Evolutionary conservation across 2,797 vertebrate genomes (phyloP), one percentile per base, ranked within the genome.

Genomic region (Microcaecilia unicolor): DNA sequence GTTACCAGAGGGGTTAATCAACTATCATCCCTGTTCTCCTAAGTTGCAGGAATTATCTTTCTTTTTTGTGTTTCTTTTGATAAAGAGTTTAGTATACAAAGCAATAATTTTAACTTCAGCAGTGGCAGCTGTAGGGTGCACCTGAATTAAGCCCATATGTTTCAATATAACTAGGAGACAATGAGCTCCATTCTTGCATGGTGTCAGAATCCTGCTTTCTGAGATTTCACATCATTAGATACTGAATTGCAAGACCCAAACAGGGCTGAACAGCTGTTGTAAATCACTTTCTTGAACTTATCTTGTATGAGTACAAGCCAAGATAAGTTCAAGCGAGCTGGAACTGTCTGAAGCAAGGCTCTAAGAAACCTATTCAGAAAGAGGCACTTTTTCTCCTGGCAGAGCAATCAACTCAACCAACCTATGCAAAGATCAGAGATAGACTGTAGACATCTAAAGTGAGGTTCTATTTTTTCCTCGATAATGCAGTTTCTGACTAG

Each of bases 1-100:
- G 67, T 55, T 74, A 74, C 58, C 8, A 3, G 53, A 47, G 63
- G 70, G 66, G 78, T 73, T 70, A 76, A 75, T 73, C 68, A 59
- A 40, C 74, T 74, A 67, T 72, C 73, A 71, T 80, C 74, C 74
- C 52, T 55, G 2, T 27, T 33, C 64, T 67, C 67, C 61, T 70
- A 78, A 80, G 60, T 76, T 64, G 69, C 9, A 24, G 41, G 46
- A 12, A 48, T 44, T 51, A 55, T 52, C 32, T 61, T 41, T 29
- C 10, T 64, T 53, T 70, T 67, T 67, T 51, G 63, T 69, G 61
- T 70, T 74, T 65, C 51, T 68, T 70, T 47, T 46, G 64, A 82
- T 75, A 77, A 78, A 76, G 74, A 77, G 80, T 77, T 79, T 78
- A 79, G 80, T 82, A 83, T 74, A 56, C 65, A 8, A 51, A 65